Conservation (phyloP, 1,140 invertebrate genomes). For the Nymphalis io region DNA sequence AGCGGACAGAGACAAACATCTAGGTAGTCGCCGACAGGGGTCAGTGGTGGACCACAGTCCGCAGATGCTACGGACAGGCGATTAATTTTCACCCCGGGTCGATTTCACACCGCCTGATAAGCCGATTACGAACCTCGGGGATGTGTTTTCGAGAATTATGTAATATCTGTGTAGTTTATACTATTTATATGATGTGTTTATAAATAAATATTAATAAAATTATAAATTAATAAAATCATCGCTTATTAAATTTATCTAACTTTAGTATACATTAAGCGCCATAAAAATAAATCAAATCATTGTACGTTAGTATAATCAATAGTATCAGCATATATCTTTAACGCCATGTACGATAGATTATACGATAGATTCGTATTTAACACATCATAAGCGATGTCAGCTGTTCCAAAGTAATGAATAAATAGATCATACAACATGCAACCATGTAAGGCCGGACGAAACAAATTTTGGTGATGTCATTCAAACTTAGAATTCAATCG, state of each 20-base stretch:
- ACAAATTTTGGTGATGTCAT: constrained; percentile 69
- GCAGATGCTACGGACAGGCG: constrained; percentile 74
- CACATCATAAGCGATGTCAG: constrained; percentile 62
- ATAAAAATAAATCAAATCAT: background rate
- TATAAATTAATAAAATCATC: too few relatives aligned
- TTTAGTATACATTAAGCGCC: too few relatives aligned
- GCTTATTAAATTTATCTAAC: too few relatives aligned
- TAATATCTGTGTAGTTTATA: background rate
- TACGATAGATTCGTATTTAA: constrained; percentile 29
- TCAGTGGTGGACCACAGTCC: constrained; percentile 42
- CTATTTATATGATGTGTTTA: too few relatives aligned
- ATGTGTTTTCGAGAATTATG: constrained; percentile 21
- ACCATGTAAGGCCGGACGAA: constrained; percentile 67
- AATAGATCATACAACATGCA: constrained; percentile 67
- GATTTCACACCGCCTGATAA: constrained; percentile 67
- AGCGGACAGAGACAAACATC: constrained; percentile 58
- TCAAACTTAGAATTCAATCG: constrained; percentile 39
- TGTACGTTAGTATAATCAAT: background rate
- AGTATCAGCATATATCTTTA: background rate
- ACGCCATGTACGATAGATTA: constrained; percentile 33
- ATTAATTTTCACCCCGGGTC: constrained; percentile 67
- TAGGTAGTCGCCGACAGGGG: constrained; percentile 50
- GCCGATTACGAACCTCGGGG: constrained; percentile 44
- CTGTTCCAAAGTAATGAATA: constrained; percentile 56
- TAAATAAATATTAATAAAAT: too few relatives aligned